Conservation (phyloP, 2,888 invertebrate genomes). For the Odontomyia ornata region DNA sequence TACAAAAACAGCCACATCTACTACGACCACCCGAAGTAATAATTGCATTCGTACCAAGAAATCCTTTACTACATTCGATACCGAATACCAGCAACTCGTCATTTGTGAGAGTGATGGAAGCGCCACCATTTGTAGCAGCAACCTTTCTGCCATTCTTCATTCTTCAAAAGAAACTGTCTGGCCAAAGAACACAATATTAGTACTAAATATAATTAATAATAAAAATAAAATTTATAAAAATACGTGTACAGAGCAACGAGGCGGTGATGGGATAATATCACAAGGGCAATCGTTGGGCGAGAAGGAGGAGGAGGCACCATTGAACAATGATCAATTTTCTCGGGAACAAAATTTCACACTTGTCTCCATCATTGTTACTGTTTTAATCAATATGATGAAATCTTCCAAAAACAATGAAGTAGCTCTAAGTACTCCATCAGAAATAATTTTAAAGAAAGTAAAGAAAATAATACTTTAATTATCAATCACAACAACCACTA, state of each 20-base stretch:
- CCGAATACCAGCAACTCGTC: conserved; percentile 22
- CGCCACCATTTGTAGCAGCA: conserved; percentile 4
- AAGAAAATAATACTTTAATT: conserved; percentile 44
- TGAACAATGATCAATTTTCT: neutral
- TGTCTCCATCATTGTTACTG: conserved; percentile 1
- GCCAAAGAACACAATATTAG: conserved; percentile 41
- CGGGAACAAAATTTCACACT: neutral
- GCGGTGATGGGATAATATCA: neutral
- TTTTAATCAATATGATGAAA: conserved; percentile 30
- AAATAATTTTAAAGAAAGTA: conserved; percentile 46
- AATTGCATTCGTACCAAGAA: neutral
- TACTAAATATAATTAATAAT: conserved; percentile 38
- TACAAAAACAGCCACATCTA: conserved; percentile 27
- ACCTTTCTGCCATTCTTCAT: conserved; percentile 42
- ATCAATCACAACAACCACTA: conserved; percentile 9
- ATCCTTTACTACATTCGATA: neutral
- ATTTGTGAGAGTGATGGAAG: neutral
- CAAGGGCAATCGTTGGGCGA: neutral
- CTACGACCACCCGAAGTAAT: conserved; percentile 40
- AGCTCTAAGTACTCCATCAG: conserved; percentile 45
- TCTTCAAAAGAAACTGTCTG: conserved; percentile 39
- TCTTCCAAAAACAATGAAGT: conserved; percentile 51
- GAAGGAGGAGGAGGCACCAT: too few relatives aligned
- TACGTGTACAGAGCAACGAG: conserved; percentile 19
- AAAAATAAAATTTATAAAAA: conserved; percentile 20